Base-by-base conservation (phyloP, 1,140 invertebrate genomes). In the Zaprionus inermis region DNA sequence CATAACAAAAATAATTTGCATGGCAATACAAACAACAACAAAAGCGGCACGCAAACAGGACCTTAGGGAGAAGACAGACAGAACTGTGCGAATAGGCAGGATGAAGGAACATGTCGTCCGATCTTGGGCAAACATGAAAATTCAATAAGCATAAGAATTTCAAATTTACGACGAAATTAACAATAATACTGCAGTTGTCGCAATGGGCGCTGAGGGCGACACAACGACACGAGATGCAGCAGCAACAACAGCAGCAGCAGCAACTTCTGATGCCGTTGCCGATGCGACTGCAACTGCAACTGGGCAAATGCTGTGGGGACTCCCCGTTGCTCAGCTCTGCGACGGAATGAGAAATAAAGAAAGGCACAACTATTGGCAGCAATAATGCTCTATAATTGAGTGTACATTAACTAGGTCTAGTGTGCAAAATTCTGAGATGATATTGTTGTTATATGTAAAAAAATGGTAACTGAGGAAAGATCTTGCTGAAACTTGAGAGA, bases 111-210 rank as follows among this genome's bases (percentile, higher is more conserved):
- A 67, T 74, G 75, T 75, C 79, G 67, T 22, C 44, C 32, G 55
- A 36, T 55, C 46, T n/a, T n/a, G 38, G 76, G 58, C 66, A 72
- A 88, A 88, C 84, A 89, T 89, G 84, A 89, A 89, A 89, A 89
- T 89, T 89, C 84, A 89, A 89, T 89, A 88, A 88, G 84, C 84
- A 89, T 89, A 89, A 89, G 84, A 89, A 82, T 89, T 81, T 89
- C 84, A 77, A 89, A 89, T 89, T 89, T 89, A 89, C 84, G 84
- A 89, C 64, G 84, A 89, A 81, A 89, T 89, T 89, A 89, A 89
- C 80, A 84, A 89, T 89, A 89, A 84, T 89, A 89, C 79, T 89
- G 84, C 84, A 86, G 75, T 74, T 77, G 71, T 74, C 34, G 59
- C 59, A 58, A 63, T 74, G 72, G 81, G 63, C 68, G 82, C 72